A percentile compares a stretch with the other conserved stretches of the same genome.
Conservation (phyloP, 2,113 vertebrate genomes). For the Phainopepla nitens region DNA sequence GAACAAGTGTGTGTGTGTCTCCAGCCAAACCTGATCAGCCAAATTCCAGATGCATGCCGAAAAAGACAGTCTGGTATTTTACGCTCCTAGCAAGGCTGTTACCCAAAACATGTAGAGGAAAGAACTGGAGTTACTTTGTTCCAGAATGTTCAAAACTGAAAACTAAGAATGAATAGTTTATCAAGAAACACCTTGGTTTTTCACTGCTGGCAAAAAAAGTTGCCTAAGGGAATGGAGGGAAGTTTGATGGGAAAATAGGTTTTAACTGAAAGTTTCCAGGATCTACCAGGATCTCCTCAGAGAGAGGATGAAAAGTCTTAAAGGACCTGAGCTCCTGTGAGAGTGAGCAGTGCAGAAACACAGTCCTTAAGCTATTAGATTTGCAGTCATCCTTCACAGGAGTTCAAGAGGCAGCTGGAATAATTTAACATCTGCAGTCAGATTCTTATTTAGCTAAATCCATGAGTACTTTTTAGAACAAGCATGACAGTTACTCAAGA, state of each 20-base stretch:
- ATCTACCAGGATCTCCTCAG: neutral
- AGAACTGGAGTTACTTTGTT: neutral
- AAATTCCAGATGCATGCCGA: neutral
- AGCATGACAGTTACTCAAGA: neutral
- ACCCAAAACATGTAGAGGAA: neutral
- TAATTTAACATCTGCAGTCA: neutral
- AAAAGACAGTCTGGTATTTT: neutral
- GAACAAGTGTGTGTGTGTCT: neutral
- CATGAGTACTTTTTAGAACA: neutral
- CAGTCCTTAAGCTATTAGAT: neutral
- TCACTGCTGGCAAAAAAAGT: neutral
- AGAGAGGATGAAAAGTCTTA: neutral
- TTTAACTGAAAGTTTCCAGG: neutral
- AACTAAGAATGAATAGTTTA: neutral
- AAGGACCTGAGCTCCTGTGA: neutral
- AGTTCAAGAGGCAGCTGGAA: neutral
- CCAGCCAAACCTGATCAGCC: neutral
- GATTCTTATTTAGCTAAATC: neutral
- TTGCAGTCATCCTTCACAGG: neutral
- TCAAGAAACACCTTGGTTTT: neutral
- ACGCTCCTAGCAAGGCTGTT: neutral
- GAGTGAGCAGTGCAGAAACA: neutral
- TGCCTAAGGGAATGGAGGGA: neutral
- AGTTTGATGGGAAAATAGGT: neutral
- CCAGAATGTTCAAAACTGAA: neutral